phyloP scores from a whole-genome alignment of 2,888 invertebrate species.

The Cheilosia variabilis region DNA sequence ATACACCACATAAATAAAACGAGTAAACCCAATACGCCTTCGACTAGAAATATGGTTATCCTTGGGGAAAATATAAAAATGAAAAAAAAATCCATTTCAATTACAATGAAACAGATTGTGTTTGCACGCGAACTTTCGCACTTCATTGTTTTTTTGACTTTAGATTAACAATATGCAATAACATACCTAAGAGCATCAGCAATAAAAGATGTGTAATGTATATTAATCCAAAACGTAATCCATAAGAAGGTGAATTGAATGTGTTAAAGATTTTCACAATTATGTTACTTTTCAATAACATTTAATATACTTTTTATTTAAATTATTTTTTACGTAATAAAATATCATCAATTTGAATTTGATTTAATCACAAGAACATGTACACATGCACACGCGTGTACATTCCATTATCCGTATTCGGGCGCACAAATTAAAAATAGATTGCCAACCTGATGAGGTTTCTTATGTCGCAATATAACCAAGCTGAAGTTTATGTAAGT shows the following conservation, averaged over 20 bases:
- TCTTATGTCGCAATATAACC: constrained; percentile 15
- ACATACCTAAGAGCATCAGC: constrained; percentile 72
- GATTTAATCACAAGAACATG: constrained; percentile 46
- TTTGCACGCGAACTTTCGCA: too few relatives aligned
- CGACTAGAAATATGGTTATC: constrained; percentile 17
- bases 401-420: constrained; percentile 64
- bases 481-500: constrained; percentile 33
- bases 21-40: constrained; percentile 7
- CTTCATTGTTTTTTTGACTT: neutral
- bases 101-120: too few relatives aligned
- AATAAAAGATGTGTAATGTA: constrained; percentile 70
- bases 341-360: constrained; percentile 70
- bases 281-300: constrained; percentile 75
- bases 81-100: constrained; percentile 4
- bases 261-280: constrained; percentile 72
- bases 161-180: neutral
- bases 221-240: constrained; percentile 76
- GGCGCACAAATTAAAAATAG: constrained; percentile 35
- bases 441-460: constrained; percentile 42
- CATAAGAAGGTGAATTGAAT: constrained; percentile 73
- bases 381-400: constrained; percentile 54
- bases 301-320: constrained; percentile 69
- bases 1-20: constrained; percentile 16
- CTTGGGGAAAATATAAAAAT: constrained; percentile 4
- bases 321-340: constrained; percentile 63